Base-by-base conservation (phyloP, 1,140 invertebrate genomes). In the Amyelois transitella region DNA sequence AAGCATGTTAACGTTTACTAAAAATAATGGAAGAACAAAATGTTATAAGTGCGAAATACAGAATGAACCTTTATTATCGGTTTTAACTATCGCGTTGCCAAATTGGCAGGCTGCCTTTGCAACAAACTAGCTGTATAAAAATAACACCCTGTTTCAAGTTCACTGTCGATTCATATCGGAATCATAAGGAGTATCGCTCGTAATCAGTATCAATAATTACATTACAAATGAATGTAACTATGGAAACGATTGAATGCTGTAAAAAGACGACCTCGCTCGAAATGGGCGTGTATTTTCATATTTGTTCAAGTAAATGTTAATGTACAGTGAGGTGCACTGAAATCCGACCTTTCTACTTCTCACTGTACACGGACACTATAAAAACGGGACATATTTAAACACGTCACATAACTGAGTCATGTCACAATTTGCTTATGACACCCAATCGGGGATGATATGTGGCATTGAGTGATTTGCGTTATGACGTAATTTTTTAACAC, bases 11-110 rank as follows among this genome's bases (percentile, higher is more conserved):
- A 38, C 17, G 8, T 8, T 38, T 38, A 38, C 12, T 8, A 38
- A 38, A 4, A 38, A 69, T 75, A 83, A 81, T 80, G 80, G 80
- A 85, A 83, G 80, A 85, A 38, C n/a, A 14, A 12, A 32, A 14
- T 14, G 1, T 14, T 14, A 38, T 38, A 14, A 38, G n/a, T 2
- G n/a, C 1, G 1, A 38, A n/a, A 38, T 14, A 14, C 5, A 51
- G 50, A 44, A 51, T 22, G 18, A 51, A 43, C 17, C 45, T 10
- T 4, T 22, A 48, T 50, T 55, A 51, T 62, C 58, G 62, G 59
- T 66, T n/a, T 61, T 59, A 47, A 54, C 51, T 53, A 25, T 60
- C 18, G 38, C 21, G 44, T 55, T 51, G 68, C 71, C 67, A 76
- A 75, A 64, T 67, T 67, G 69, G 66, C 67, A 72, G 63, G 62